phyloP scores from a whole-genome alignment of 2,797 vertebrate genomes.

The Margarornis squamiger region DNA sequence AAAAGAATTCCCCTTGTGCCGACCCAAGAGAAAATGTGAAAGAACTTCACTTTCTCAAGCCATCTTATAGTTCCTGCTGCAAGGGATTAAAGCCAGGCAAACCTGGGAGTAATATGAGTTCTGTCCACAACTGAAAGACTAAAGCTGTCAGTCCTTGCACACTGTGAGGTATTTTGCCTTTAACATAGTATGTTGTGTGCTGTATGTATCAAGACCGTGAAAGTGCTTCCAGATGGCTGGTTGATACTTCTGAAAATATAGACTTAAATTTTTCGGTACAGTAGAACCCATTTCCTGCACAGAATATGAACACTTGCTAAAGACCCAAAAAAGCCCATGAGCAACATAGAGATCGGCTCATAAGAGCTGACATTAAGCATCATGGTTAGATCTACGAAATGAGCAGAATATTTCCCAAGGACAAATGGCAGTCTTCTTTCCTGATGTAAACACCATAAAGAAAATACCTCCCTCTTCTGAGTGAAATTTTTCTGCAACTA shows the following conservation, averaged over 20 bases:
- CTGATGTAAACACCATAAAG: neutral
- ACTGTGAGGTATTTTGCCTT: neutral
- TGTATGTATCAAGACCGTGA: rapidly evolving
- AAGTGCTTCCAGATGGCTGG: neutral
- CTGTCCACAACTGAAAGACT: neutral
- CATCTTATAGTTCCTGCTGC: neutral
- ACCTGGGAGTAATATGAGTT: neutral
- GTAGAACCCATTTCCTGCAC: neutral
- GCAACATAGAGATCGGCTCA: neutral
- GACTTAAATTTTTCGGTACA: neutral
- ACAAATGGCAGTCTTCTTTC: neutral
- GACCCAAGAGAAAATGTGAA: neutral
- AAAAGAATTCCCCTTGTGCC: neutral
- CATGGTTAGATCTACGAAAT: neutral
- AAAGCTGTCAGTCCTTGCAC: neutral
- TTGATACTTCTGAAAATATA: neutral
- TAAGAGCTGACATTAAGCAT: neutral
- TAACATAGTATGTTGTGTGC: neutral
- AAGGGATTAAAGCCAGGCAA: neutral
- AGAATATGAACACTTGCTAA: neutral
- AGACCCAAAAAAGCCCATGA: neutral
- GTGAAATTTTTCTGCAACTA: neutral
- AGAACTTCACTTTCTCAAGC: neutral
- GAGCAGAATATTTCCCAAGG: neutral
- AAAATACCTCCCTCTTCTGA: neutral